Evolutionary conservation across 2,888 invertebrate species (phyloP), one percentile per base, ranked within the genome.

Genomic region (Eupithecia inturbata): DNA sequence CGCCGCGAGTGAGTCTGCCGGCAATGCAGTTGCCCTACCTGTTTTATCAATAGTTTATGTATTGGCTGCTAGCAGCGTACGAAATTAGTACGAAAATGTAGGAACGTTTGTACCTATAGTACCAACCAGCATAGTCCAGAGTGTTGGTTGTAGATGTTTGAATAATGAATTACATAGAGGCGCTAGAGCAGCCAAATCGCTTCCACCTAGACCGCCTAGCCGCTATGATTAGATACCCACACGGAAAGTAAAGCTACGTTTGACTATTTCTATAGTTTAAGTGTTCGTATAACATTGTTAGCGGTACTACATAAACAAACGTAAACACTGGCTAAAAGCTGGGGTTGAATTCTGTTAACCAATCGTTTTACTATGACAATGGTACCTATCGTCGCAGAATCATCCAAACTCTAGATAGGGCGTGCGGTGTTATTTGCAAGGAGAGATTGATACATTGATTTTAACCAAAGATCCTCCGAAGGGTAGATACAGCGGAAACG

Each of bases 41-140:
- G 82, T 84, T 86, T 90, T 89, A 89, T 89, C 90, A 89, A 89
- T 91, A 88, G 87, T 90, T 90, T 87, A 88, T 89, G 88, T 85
- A 85, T 82, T 75, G 85, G 88, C 84, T 69, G 77, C 74, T 81
- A 87, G 84, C 41, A 45, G 67, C 70, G 78, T 73, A 77, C 74
- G 74, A 75, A 80, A 77, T 45, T 71, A 64, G 67, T 69, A 64
- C n/a, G n/a, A n/a, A n/a, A n/a, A n/a, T n/a, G n/a, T n/a, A n/a
- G n/a, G n/a, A 64, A 66, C 63, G 68, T 36, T 71, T 45, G 49
- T 63, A 70, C 71, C 19, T 66, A 45, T 14, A 28, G 16, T 16
- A 45, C n/a, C 14, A 9, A 33, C 19, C 19, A 45, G 9, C 57
- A 26, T 26, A 26, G 10, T 57, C 26, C 14, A 57, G 3, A 1